Base-by-base conservation (phyloP, 1,140 invertebrate species). In the Pseudomyrmex flavicornis region DNA sequence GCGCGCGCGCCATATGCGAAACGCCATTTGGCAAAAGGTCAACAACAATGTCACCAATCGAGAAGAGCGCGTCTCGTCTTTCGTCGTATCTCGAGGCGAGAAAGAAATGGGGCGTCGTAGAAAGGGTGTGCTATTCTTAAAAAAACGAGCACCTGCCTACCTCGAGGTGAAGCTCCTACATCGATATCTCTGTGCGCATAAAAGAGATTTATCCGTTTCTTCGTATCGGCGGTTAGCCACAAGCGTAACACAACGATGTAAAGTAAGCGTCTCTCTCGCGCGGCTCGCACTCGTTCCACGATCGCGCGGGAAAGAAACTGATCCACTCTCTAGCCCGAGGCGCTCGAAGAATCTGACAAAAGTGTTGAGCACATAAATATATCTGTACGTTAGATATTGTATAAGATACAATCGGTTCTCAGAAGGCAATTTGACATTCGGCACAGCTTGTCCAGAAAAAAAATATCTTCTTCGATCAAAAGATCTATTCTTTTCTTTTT, bases 1-100 rank as follows among this genome's bases (percentile, higher is more conserved):
- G 22, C 63, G 61, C 26, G 87, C 26, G 87, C 75, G 68, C 88
- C 88, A 89, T 89, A 88, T 89, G 88, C 84, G 88, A 84, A 86
- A 75, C 87, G 87, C 75, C 88, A 89, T 89, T 80, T 89, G 87
- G 87, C 82, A 63, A 61, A 86, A 87, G 87, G 88, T 89, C 87
- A 89, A 89, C 82, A 76, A 77, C 82, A 76, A 77, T 88, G 88
- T 86, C 87, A 85, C 84, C 62, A 83, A 83, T 69, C 58, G 77
- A 35, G 73, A 59, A 10, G 77, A 61, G 8, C 70, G 54, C 84
- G 73, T 66, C 66, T 17, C 22, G 15, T 46, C 5, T 4, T 44
- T 10, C 26, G 35, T 35, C 59, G 82, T 79, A 52, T 83, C 83
- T 65, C 20, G 56, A 54, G 54, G 54, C 17, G 44, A 44, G 26